phyloP scores from a whole-genome alignment of 2,888 invertebrate genomes.

The Malacosoma neustria region DNA sequence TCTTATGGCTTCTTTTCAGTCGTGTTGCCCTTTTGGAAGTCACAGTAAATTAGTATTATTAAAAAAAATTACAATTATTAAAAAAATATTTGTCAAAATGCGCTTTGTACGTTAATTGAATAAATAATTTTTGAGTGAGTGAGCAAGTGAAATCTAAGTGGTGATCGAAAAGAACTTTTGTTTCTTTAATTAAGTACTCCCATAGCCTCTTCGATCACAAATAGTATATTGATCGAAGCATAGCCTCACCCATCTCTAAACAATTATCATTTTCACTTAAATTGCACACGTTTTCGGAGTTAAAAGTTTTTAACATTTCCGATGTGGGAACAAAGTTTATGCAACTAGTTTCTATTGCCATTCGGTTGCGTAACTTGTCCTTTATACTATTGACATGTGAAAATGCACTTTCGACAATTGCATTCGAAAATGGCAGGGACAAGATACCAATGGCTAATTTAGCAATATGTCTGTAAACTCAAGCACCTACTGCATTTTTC shows the following conservation, averaged over 20 bases:
- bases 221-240: too few relatives aligned
- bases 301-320: neutral
- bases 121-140: too few relatives aligned
- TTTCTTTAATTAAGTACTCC: too few relatives aligned
- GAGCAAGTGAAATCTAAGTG: too few relatives aligned
- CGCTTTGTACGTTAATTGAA: too few relatives aligned
- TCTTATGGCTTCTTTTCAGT: too few relatives aligned
- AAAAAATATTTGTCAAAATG: too few relatives aligned
- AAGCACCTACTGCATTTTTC: neutral
- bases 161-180: too few relatives aligned
- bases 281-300: neutral
- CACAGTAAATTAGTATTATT: too few relatives aligned
- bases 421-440: conserved; percentile 11
- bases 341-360: neutral
- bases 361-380: neutral
- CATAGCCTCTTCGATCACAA: too few relatives aligned
- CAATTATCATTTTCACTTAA: neutral
- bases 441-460: conserved; percentile 4
- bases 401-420: conserved; percentile 15
- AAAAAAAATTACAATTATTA: too few relatives aligned
- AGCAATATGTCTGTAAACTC: neutral
- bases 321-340: neutral
- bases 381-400: conserved; percentile 3
- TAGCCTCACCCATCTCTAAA: neutral
- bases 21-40: too few relatives aligned